Conservation (phyloP, 2,113 vertebrate species). For the Chunga burmeisteri region DNA sequence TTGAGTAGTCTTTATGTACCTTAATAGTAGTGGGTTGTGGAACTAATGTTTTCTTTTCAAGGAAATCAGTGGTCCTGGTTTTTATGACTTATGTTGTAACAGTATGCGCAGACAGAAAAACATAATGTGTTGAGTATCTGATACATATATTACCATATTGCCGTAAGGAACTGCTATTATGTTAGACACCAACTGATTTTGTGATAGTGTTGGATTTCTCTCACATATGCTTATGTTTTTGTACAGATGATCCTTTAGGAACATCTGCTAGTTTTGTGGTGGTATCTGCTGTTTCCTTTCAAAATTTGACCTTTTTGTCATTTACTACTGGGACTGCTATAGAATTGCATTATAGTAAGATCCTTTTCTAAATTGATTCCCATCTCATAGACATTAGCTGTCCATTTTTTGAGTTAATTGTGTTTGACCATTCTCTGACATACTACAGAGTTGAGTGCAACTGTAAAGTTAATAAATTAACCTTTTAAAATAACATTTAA, state of each 20-base stretch:
- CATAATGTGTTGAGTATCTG: conserved; percentile 78
- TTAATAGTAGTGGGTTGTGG: background rate
- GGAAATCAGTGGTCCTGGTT: conserved; percentile 32
- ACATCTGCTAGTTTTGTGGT: conserved; percentile 82
- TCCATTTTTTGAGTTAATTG: background rate
- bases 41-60: conserved; percentile 21
- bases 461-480: background rate
- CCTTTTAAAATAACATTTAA: background rate
- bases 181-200: conserved; percentile 79
- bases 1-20: background rate
- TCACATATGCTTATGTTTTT: conserved; percentile 86
- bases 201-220: conserved; percentile 82
- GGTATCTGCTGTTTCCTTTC: conserved; percentile 78
- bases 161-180: conserved; percentile 80
- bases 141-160: conserved; percentile 75
- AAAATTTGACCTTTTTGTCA: conserved; percentile 66
- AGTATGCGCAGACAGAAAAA: conserved; percentile 67
- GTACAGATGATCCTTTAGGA: conserved; percentile 77
- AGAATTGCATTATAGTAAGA: conserved; percentile 13
- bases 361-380: conserved; percentile 23
- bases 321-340: conserved; percentile 36
- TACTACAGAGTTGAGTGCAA: background rate
- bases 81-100: conserved; percentile 61
- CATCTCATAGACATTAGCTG: background rate
- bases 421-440: background rate